Evolutionary conservation across 2,797 vertebrate genomes (phyloP).

Genomic region (Vespertilio murinus): DNA sequence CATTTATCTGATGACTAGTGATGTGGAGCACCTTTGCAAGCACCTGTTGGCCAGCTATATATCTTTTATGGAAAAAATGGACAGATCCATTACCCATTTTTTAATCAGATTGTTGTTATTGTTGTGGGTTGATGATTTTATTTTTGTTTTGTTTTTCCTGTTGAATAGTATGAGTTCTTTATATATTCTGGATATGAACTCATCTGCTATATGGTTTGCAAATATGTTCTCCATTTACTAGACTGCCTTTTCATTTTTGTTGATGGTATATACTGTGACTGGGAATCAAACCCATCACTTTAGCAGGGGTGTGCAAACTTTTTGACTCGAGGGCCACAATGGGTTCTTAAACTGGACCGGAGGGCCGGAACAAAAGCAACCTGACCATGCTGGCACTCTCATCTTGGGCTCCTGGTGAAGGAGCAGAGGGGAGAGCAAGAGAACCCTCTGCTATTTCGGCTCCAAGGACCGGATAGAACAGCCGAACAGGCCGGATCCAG

Average conservation of each 20-base stretch:
- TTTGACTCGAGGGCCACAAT: no score
- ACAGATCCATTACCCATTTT: background rate
- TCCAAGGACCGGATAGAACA: no score
- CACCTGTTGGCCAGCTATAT: background rate
- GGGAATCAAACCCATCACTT: background rate
- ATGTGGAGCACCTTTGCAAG: background rate
- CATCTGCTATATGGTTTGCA: background rate
- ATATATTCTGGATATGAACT: background rate
- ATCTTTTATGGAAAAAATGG: background rate
- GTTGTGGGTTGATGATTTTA: background rate
- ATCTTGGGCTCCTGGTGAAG: no score
- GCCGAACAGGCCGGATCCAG: no score
- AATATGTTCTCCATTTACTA: background rate
- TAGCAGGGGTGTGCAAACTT: no score
- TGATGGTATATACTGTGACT: background rate
- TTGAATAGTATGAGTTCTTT: background rate
- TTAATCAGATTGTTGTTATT: background rate
- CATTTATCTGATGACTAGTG: background rate
- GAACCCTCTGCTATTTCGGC: no score
- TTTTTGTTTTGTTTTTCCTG: background rate
- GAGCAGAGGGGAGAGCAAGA: no score
- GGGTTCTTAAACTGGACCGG: no score
- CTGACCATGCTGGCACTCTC: no score
- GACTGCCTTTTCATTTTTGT: background rate
- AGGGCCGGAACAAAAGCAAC: no score